Evolutionary conservation across 2,888 invertebrate species (phyloP), one percentile per base, ranked within the genome.

Genomic region (Eupithecia vulgata): DNA sequence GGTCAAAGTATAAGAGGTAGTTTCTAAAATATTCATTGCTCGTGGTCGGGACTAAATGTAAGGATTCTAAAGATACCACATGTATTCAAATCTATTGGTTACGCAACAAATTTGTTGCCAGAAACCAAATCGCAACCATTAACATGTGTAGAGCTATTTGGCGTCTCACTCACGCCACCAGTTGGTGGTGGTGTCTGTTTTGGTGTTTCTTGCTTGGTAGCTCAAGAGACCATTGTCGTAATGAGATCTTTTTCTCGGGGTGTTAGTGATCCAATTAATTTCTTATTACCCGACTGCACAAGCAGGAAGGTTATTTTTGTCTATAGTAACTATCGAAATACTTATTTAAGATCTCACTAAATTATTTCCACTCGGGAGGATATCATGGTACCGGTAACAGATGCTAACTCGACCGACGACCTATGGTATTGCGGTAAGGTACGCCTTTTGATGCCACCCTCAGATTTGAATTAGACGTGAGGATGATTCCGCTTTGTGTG

Each of bases 401-500:
- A 67, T 74, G 35, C 68, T 40, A 30, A 40, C 12, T 25, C 59
- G 25, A 57, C 21, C 59, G 52, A 73, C 75, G 72, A 10, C 76
- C 64, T 78, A 76, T 76, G 76, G 77, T 79, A 73, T 79, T 78
- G 79, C 78, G 77, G 76, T 64, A 34, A 66, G 69, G 30, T 76
- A 77, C 67, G 73, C 77, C 81, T 82, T 83, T 85, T 85, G 80
- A 83, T 81, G 80, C 81, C 76, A 82, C 75, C 78, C 77, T 79
- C 75, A 72, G 78, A 79, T 77, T 79, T 78, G 70, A 76, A 80
- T 79, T 75, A 75, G 73, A 74, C 73, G 78, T 80, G 71, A 77
- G 73, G 76, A 62, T 64, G 62, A 62, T 72, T 68, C 70, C 45
- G 34, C 42, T 70, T 70, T 72, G 67, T 72, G 72, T 76, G 72